Percentiles rank a stretch among this genome's conserved stretches.
Evolutionary conservation across 2,113 vertebrate species (phyloP).

Genomic region (Scopus umbretta): DNA sequence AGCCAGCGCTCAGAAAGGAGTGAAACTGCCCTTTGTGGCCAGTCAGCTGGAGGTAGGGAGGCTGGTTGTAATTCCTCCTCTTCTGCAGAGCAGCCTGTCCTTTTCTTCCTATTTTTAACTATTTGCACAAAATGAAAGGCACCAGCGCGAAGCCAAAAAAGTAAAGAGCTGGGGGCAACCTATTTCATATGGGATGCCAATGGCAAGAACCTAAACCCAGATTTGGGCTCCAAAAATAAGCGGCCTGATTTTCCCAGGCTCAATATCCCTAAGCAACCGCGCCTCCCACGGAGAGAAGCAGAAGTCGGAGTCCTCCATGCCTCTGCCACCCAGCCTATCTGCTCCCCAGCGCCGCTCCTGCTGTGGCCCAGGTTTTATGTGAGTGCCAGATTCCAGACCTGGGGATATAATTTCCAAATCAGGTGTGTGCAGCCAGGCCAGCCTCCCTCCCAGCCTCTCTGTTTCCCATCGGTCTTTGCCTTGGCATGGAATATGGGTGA

Average conservation of each 20-base stretch:
- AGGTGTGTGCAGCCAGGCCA: not conserved
- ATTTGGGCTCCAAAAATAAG: conserved; percentile 61
- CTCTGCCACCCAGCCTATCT: not conserved
- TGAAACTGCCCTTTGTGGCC: not conserved
- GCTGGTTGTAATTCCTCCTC: not conserved
- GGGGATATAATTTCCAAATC: not conserved
- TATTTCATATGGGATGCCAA: not conserved
- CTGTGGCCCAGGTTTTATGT: rapidly evolving
- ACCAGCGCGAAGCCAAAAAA: rapidly evolving
- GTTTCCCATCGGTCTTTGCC: not conserved
- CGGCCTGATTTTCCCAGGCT: not conserved
- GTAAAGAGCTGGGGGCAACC: not conserved
- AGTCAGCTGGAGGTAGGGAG: not conserved
- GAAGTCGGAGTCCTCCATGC: not conserved
- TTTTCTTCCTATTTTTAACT: not conserved
- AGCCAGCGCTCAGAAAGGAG: not conserved
- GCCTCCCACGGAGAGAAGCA: not conserved
- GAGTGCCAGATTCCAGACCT: not conserved
- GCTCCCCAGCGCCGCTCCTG: not conserved
- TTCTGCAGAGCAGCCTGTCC: not conserved
- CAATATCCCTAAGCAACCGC: not conserved
- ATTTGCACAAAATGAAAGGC: not conserved
- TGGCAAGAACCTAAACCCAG: conserved; percentile 12
- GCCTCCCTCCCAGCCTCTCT: not conserved
- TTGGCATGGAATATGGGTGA: rapidly evolving